Conservation (phyloP, 2,797 vertebrate species). For the Gobionotothen gibberifrons region DNA sequence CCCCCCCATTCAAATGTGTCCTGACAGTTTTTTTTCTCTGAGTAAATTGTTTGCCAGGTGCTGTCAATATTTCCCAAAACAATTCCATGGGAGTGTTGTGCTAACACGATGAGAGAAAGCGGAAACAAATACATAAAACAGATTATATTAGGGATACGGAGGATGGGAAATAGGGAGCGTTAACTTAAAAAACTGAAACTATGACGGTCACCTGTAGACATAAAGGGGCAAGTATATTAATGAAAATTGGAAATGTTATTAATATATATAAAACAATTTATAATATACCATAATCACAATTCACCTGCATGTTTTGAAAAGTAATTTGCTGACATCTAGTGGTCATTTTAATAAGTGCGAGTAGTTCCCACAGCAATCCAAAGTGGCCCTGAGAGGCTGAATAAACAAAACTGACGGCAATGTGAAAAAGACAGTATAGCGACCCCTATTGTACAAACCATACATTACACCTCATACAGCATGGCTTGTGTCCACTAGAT, state of each 20-base stretch:
- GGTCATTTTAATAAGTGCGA: slow-evolving; percentile 29
- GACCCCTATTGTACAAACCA: slow-evolving; percentile 47
- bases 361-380: slow-evolving; percentile 40
- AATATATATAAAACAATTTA: not conserved
- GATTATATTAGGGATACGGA: not conserved
- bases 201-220: not conserved
- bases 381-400: slow-evolving; percentile 11
- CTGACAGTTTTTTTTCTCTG: not conserved
- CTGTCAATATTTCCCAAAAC: slow-evolving; percentile 10
- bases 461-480: slow-evolving; percentile 23
- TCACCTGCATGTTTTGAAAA: not conserved
- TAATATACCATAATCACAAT: not conserved
- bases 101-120: not conserved
- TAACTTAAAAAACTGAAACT: not conserved
- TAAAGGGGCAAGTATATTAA: not conserved
- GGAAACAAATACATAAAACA: not conserved
- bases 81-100: not conserved
- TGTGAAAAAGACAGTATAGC: slow-evolving; percentile 43
- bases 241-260: too few species aligned
- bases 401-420: slow-evolving; percentile 31
- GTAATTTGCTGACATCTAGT: slow-evolving; percentile 61
- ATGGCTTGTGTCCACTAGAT: slow-evolving; percentile 55
- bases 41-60: not conserved
- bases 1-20: not conserved
- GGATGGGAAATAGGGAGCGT: not conserved